Evolutionary conservation across 23 tunicate species (phyloP).

Genomic region (Diplosoma virens): DNA sequence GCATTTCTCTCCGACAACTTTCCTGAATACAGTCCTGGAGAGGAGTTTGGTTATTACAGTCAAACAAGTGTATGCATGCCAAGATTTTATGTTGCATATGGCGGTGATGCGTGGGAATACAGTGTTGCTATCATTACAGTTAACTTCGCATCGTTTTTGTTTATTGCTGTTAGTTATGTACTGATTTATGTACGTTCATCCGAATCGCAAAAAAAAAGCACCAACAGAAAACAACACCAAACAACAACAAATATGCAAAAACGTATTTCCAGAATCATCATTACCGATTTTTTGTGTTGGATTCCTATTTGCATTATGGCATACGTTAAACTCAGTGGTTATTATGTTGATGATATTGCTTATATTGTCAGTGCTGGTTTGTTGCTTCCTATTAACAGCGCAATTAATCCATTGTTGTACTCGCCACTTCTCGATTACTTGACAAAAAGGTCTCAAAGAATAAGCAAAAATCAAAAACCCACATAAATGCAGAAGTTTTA

Average conservation of each 20-base stretch:
- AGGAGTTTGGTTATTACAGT: constrained; percentile 8
- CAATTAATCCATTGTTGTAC: constrained; percentile 36
- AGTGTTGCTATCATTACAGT: neutral
- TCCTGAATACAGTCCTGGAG: neutral
- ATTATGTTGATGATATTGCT: neutral
- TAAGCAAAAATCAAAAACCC: no score
- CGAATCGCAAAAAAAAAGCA: neutral
- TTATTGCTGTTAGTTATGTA: constrained; percentile 6
- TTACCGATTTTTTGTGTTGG: constrained; percentile 42
- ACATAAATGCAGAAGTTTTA: no score
- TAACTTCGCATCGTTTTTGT: constrained; percentile 11
- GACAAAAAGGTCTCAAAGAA: no score
- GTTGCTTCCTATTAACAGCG: constrained; percentile 43
- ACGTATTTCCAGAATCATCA: constrained; percentile 7
- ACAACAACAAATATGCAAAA: constrained; percentile 17
- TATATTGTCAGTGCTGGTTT: constrained; percentile 4
- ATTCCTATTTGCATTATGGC: constrained; percentile 39
- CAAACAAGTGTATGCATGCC: constrained; percentile 22
- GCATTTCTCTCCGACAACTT: neutral
- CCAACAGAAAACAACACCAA: neutral
- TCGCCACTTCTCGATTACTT: no score
- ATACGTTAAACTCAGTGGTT: neutral
- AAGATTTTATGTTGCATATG: constrained; percentile 3
- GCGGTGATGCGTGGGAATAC: neutral
- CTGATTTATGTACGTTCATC: neutral